Conservation (phyloP, 2,888 invertebrate species). For the Pseudeuparius sepicola region DNA sequence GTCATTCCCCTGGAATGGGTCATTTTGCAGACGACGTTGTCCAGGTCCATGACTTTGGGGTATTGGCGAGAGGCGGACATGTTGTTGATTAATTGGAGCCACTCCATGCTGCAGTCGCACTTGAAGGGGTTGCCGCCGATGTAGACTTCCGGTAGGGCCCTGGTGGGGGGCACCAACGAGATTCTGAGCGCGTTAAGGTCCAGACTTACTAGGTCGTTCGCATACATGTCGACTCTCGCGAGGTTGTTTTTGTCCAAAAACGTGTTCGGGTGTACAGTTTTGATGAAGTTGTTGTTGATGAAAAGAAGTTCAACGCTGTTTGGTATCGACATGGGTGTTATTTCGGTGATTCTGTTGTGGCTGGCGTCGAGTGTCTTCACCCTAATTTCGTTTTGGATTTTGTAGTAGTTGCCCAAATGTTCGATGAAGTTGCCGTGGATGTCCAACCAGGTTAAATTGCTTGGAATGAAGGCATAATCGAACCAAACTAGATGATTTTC, state of each 20-base stretch:
- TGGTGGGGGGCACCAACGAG: conserved; percentile 61
- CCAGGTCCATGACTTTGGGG: conserved; percentile 80
- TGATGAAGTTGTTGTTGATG: conserved; percentile 82
- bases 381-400: conserved; percentile 68
- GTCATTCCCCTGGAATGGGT: conserved; percentile 74
- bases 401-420: conserved; percentile 79
- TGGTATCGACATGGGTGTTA: conserved; percentile 76
- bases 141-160: conserved; percentile 77
- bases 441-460: conserved; percentile 82
- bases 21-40: conserved; percentile 80
- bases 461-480: conserved; percentile 85
- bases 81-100: conserved; percentile 84
- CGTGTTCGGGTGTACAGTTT: conserved; percentile 71
- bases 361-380: conserved; percentile 82
- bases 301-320: conserved; percentile 80
- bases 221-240: conserved; percentile 82
- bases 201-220: conserved; percentile 74
- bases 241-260: conserved; percentile 78
- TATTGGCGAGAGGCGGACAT: conserved; percentile 74
- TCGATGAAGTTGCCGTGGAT: conserved; percentile 85
- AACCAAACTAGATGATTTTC: conserved; percentile 90
- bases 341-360: conserved; percentile 76
- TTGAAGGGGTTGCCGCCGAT: conserved; percentile 88
- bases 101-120: conserved; percentile 93
- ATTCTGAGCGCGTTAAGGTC: conserved; percentile 72